phyloP scores from a whole-genome alignment of 2,888 invertebrate species.

The Drosophila demipolita region DNA sequence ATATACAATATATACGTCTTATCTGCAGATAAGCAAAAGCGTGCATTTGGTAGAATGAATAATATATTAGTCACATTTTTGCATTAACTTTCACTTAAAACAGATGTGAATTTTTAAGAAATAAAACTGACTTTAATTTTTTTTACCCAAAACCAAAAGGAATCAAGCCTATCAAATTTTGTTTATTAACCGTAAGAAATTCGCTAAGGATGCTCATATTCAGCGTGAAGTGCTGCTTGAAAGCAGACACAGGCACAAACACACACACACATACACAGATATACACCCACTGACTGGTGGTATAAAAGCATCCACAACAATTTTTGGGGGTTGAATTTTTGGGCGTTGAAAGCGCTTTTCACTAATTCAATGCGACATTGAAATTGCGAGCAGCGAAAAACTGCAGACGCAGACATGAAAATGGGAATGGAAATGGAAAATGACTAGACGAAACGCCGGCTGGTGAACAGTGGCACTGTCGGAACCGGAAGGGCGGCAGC shows the following conservation, averaged over 20 bases:
- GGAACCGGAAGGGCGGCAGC: constrained; percentile 72
- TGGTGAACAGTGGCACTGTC: constrained; percentile 3
- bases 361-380: constrained; percentile 83
- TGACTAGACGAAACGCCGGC: constrained; percentile 66
- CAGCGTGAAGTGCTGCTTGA: constrained; percentile 64
- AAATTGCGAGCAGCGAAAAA: constrained; percentile 72
- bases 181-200: constrained; percentile 64
- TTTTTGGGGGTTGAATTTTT: constrained; percentile 73
- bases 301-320: constrained; percentile 43
- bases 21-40: constrained; percentile 39
- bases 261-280: constrained; percentile 12
- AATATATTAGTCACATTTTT: constrained; percentile 16
- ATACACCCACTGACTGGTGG: constrained; percentile 12
- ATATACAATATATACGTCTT: constrained; percentile 2
- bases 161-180: constrained; percentile 28
- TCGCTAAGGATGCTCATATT: constrained; percentile 68
- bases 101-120: neutral
- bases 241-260: constrained; percentile 55
- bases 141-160: neutral
- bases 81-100: neutral
- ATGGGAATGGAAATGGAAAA: constrained; percentile 10
- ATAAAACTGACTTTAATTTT: neutral
- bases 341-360: constrained; percentile 81
- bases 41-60: neutral
- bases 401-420: constrained; percentile 58